These are phyloP conservation scores for Poecilia velifera DNA, from an alignment of 2,797 vertebrate genomes.

Conservation along the genomic window DNA sequence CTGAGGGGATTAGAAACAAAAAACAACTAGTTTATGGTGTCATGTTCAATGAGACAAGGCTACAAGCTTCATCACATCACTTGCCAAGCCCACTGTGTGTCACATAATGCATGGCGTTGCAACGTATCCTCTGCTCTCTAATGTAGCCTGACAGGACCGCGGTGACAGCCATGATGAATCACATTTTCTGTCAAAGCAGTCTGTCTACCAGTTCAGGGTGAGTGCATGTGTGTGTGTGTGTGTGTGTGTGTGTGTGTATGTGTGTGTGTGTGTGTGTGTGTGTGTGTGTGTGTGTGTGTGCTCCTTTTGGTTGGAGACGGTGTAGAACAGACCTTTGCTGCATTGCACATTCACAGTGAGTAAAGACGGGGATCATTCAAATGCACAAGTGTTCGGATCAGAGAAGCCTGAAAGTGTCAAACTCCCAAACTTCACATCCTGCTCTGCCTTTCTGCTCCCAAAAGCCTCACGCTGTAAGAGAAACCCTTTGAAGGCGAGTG, in stretches of 20 bases:
- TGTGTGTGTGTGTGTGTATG: constrained; percentile 6
- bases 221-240: background rate
- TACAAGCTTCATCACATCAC: constrained; percentile 37
- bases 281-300: constrained; percentile 7
- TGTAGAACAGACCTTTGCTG: constrained; percentile 24
- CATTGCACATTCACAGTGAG: constrained; percentile 63
- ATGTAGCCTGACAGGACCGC: constrained; percentile 54
- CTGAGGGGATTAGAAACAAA: background rate
- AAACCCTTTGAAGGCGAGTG: constrained; percentile 54
- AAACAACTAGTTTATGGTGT: constrained; percentile 21
- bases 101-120: constrained; percentile 32
- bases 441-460: constrained; percentile 11
- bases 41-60: constrained; percentile 29
- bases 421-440: constrained; percentile 65
- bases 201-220: constrained; percentile 42
- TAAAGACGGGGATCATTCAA: constrained; percentile 60
- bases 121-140: constrained; percentile 42
- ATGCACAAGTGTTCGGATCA: constrained; percentile 66
- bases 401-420: constrained; percentile 55
- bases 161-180: constrained; percentile 65
- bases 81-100: constrained; percentile 31
- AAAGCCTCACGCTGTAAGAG: constrained; percentile 18
- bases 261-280: background rate
- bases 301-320: background rate
- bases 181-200: constrained; percentile 59